phyloP scores from a whole-genome alignment of 2,888 invertebrate genomes.

The Thymelicus lineola region DNA sequence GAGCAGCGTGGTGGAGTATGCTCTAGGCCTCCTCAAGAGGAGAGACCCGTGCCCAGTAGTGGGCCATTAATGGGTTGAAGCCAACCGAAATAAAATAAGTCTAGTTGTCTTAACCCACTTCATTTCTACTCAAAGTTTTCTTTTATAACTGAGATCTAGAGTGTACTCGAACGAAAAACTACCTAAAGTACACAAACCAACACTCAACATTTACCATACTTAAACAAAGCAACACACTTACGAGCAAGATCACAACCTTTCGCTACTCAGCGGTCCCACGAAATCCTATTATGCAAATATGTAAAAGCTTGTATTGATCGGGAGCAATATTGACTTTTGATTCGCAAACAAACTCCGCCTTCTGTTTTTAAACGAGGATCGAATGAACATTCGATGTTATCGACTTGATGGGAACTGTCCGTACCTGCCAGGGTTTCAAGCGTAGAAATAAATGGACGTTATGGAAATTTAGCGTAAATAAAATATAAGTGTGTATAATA shows the following conservation, averaged over 20 bases:
- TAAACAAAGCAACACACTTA: slow-evolving; percentile 44
- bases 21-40: no score
- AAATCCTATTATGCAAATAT: slow-evolving; percentile 82
- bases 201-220: slow-evolving; percentile 12
- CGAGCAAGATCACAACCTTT: slow-evolving; percentile 42
- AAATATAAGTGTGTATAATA: not conserved
- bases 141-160: no score
- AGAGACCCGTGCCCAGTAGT: no score
- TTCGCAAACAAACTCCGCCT: slow-evolving; percentile 77
- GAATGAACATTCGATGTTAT: slow-evolving; percentile 45
- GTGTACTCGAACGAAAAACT: not conserved
- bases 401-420: slow-evolving; percentile 3
- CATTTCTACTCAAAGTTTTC: no score
- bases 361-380: slow-evolving; percentile 70
- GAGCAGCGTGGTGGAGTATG: no score
- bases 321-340: slow-evolving; percentile 77
- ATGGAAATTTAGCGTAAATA: not conserved
- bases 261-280: slow-evolving; percentile 54
- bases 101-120: no score
- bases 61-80: no score
- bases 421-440: not conserved
- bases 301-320: slow-evolving; percentile 78
- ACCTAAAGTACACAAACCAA: not conserved
- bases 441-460: not conserved
- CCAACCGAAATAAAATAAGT: no score